A percentile compares a stretch with the other conserved stretches of the same genome.
Conservation (phyloP, 2,888 invertebrate species). For the Suillia variegata region DNA sequence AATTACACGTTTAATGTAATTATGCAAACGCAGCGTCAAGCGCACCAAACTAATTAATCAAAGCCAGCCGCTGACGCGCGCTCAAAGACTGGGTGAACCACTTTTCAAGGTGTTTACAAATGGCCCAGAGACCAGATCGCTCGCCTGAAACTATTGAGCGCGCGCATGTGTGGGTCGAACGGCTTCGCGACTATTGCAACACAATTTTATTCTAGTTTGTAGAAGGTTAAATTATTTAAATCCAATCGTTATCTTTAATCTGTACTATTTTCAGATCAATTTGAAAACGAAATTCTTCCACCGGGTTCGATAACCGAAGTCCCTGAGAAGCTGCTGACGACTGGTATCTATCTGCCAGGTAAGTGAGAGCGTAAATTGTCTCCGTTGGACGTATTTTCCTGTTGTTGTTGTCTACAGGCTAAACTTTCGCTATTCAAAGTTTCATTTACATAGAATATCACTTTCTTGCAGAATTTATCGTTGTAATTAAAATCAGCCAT, state of each 20-base stretch:
- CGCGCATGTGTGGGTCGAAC: no score
- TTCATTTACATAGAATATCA: no score
- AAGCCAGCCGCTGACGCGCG: background rate
- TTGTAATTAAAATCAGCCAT: background rate
- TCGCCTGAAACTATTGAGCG: no score
- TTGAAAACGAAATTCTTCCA: constrained; percentile 59
- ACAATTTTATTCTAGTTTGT: no score
- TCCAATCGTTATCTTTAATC: no score
- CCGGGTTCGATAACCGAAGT: constrained; percentile 70
- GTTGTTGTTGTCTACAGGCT: constrained; percentile 8
- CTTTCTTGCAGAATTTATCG: background rate
- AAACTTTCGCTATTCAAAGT: background rate
- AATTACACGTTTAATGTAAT: background rate
- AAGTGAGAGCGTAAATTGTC: constrained; percentile 48
- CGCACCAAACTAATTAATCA: background rate
- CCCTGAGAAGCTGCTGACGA: constrained; percentile 70
- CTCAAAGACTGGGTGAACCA: background rate
- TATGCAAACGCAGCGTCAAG: background rate
- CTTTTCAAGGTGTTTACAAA: no score
- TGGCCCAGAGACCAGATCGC: no score
- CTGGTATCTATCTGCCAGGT: constrained; percentile 75
- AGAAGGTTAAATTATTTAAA: no score
- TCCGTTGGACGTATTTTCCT: constrained; percentile 46
- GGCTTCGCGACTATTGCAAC: no score
- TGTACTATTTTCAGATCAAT: no score